A percentile compares a stretch with the other conserved stretches of the same genome.
phyloP scores from a whole-genome alignment of 1,140 invertebrate species.

The Sitobion miscanthi region DNA sequence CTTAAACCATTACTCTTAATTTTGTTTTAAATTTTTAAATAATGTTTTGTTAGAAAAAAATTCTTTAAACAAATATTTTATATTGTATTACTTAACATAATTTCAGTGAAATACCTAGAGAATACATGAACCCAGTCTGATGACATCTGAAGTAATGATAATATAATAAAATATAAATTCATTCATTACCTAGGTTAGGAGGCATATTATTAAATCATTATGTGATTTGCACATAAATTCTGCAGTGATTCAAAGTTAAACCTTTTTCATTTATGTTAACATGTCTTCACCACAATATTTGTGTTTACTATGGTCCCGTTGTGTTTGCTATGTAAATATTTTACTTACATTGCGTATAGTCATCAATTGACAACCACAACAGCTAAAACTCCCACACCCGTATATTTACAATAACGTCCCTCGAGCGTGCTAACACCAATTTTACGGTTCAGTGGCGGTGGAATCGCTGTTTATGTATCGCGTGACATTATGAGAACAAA shows the following conservation, averaged over 20 bases:
- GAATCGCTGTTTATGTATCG: constrained; percentile 50
- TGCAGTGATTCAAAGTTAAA: neutral
- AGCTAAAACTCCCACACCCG: constrained; percentile 32
- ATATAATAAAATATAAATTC: neutral
- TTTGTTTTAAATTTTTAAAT: neutral
- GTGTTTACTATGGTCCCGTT: neutral
- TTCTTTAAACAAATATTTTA: neutral
- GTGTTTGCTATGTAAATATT: constrained; percentile 35
- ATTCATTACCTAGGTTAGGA: no score
- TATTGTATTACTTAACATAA: neutral
- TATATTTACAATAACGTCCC: constrained; percentile 32
- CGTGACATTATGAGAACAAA: constrained; percentile 38
- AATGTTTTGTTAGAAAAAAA: neutral
- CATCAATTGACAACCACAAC: constrained; percentile 55
- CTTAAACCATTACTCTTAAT: neutral
- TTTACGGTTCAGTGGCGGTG: constrained; percentile 49
- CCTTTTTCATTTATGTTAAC: neutral
- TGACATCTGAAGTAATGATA: neutral
- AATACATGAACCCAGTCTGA: neutral
- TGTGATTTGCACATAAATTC: neutral
- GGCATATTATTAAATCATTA: neutral
- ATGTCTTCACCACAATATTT: constrained; percentile 46
- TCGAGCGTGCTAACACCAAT: constrained; percentile 50
- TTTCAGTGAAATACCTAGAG: neutral
- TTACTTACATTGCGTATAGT: constrained; percentile 24